phyloP scores from a whole-genome alignment of 2,113 vertebrate genomes.

The Lamprotornis superbus region DNA sequence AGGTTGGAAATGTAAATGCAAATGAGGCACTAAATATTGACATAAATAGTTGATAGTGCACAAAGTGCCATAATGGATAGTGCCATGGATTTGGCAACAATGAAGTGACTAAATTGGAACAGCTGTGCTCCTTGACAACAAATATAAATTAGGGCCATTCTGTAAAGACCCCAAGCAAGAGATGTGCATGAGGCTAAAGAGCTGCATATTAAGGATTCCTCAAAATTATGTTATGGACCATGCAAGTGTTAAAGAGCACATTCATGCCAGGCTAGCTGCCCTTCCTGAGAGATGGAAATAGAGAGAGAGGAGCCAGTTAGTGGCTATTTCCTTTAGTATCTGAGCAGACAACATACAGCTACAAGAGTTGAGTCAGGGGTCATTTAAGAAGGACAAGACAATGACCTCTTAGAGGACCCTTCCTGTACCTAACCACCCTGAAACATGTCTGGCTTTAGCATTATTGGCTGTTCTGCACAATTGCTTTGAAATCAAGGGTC shows the following conservation, averaged over 20 bases:
- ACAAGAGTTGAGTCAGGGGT: background rate
- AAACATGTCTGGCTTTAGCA: background rate
- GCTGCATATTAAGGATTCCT: background rate
- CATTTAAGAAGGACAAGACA: background rate
- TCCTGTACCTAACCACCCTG: background rate
- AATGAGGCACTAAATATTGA: conserved; percentile 58
- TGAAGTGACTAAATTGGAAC: conserved; percentile 17
- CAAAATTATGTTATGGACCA: background rate
- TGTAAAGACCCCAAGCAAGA: background rate
- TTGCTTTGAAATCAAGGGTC: background rate
- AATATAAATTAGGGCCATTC: conserved; percentile 5
- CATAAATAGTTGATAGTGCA: conserved; percentile 66
- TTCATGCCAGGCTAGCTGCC: background rate
- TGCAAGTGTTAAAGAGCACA: background rate
- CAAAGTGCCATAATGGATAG: conserved; percentile 46
- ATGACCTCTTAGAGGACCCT: background rate
- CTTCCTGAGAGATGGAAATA: background rate
- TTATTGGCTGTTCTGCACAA: background rate
- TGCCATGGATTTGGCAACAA: conserved; percentile 26
- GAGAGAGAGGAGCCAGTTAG: background rate
- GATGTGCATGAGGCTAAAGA: background rate
- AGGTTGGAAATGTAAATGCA: conserved; percentile 57
- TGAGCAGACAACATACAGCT: background rate
- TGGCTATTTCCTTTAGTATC: background rate
- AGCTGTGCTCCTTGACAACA: conserved; percentile 37